These are phyloP conservation scores for Muntiacus muntjak DNA, from an alignment of 2,113 vertebrate genomes.

Conservation along the genomic window DNA sequence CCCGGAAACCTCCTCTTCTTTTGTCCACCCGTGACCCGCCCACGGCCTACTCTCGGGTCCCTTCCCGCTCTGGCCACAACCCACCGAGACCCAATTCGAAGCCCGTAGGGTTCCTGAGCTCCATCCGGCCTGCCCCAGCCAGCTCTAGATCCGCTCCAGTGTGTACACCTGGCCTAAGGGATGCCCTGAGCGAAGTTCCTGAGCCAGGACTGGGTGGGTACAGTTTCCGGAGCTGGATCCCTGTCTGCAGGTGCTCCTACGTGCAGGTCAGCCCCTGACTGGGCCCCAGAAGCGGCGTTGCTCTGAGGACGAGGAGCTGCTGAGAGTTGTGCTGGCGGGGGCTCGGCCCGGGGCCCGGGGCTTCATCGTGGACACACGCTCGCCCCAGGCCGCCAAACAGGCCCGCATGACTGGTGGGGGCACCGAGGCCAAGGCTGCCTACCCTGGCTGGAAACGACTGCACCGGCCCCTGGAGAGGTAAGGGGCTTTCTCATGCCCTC, in stretches of 20 bases:
- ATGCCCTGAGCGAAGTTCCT: neutral
- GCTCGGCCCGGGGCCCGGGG: conserved; percentile 66
- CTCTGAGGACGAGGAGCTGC: conserved; percentile 83
- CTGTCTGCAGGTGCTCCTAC: conserved; percentile 82
- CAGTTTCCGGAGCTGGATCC: accelerated
- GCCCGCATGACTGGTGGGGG: conserved; percentile 83
- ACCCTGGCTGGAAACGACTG: conserved; percentile 83
- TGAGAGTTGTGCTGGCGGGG: conserved; percentile 66
- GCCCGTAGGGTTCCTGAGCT: neutral
- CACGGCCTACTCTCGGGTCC: neutral
- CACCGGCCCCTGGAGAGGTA: conserved; percentile 88
- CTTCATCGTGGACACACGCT: conserved; percentile 87
- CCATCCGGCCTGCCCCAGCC: neutral
- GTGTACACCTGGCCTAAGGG: neutral
- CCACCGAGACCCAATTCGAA: neutral
- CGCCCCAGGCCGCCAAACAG: conserved; percentile 85
- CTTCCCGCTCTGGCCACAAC: neutral
- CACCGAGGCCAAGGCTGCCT: conserved; percentile 85
- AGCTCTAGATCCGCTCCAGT: too few species aligned
- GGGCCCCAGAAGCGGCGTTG: conserved; percentile 87
- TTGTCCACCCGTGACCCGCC: neutral
- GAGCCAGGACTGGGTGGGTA: neutral
- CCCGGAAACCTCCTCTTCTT: neutral
- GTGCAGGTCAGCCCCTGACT: conserved; percentile 85
- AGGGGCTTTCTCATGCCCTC: neutral